A percentile compares a stretch with the other conserved stretches of the same genome.
These are phyloP conservation scores for Molossus molossus DNA, from an alignment of 2,797 vertebrate genomes.

Conservation along the genomic window DNA sequence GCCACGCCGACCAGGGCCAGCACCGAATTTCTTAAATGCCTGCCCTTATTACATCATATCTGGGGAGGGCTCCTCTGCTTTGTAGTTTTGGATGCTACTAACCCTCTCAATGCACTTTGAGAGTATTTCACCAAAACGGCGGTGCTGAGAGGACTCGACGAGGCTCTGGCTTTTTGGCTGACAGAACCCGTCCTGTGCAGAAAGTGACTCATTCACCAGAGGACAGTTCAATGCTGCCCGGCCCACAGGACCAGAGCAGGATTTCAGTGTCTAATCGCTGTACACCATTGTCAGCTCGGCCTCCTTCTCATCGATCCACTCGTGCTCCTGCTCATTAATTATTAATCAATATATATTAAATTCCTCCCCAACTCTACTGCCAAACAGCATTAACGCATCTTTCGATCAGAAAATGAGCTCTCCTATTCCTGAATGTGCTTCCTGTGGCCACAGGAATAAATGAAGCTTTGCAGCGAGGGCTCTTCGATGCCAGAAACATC, in stretches of 20 bases:
- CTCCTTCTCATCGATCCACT: not conserved
- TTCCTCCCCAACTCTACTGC: not conserved
- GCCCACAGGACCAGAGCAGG: not conserved
- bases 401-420: constrained; percentile 34
- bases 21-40: not conserved
- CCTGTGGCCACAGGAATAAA: not conserved
- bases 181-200: not conserved
- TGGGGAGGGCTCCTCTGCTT: not conserved
- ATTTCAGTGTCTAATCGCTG: not conserved
- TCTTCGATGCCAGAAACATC: not conserved
- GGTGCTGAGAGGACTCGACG: not conserved
- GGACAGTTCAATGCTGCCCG: not conserved
- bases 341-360: constrained; percentile 68
- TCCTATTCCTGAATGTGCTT: not conserved
- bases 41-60: not conserved
- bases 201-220: not conserved
- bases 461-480: fast-evolving
- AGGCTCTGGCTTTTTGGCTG: not conserved
- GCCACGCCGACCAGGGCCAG: too few relatives aligned
- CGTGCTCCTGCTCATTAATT: not conserved
- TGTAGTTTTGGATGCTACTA: not conserved
- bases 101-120: not conserved
- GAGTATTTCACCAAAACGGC: fast-evolving
- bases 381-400: not conserved
- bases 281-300: not conserved